Conservation (phyloP, 2,888 invertebrate genomes). For the Phyllotreta striolata region DNA sequence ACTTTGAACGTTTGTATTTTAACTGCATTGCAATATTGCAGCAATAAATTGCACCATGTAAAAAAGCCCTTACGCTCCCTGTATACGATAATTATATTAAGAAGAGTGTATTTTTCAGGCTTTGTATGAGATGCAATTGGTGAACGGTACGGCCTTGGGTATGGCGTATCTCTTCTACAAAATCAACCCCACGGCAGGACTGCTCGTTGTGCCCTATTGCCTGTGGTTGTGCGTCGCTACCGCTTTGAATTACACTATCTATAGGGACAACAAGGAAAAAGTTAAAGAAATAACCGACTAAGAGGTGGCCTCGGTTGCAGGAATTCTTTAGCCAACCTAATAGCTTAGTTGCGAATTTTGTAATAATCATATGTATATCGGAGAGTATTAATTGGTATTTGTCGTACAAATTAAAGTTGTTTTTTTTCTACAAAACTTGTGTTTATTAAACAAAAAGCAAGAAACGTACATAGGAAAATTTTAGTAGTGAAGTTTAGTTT, state of each 20-base stretch:
- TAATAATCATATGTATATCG: slow-evolving; percentile 1
- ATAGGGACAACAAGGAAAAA: slow-evolving; percentile 66
- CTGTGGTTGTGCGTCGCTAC: slow-evolving; percentile 77
- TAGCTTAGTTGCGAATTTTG: not conserved
- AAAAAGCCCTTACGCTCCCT: slow-evolving; percentile 2
- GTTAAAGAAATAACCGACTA: slow-evolving; percentile 16
- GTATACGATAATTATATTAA: slow-evolving; percentile 3
- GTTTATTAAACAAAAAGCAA: not conserved
- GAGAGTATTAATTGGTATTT: not conserved
- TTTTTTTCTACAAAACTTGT: slow-evolving; percentile 3
- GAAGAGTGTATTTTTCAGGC: slow-evolving; percentile 63
- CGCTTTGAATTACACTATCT: slow-evolving; percentile 72
- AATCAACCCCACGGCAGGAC: slow-evolving; percentile 72
- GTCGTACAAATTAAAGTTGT: slow-evolving; percentile 8
- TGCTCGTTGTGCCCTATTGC: slow-evolving; percentile 77
- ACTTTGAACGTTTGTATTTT: not conserved
- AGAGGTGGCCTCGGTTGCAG: not conserved
- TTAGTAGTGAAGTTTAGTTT: too few species aligned
- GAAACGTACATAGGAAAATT: too few species aligned
- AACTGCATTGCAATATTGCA: not conserved
- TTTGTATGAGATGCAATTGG: slow-evolving; percentile 67
- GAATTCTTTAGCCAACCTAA: not conserved
- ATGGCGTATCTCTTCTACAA: slow-evolving; percentile 68
- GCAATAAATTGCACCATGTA: not conserved
- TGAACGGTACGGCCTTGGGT: slow-evolving; percentile 68